A percentile compares a stretch with the other conserved stretches of the same genome.
phyloP scores from a whole-genome alignment of 2,888 invertebrate genomes.

The Agrochola lychnidis region DNA sequence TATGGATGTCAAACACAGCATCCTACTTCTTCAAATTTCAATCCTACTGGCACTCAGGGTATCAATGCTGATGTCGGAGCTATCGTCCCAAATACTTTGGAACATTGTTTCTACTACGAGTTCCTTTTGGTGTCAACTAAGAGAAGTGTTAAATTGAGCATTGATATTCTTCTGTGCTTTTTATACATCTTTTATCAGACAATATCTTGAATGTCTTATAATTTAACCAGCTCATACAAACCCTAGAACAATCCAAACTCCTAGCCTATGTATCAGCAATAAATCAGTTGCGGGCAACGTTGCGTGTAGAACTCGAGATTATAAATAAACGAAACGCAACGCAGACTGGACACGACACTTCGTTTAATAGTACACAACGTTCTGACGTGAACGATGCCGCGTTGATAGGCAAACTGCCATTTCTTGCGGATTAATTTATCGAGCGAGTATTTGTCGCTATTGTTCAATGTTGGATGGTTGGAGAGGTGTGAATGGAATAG shows the following conservation, averaged over 20 bases:
- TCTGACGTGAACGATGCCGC: slow-evolving; percentile 60
- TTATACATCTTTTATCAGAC: no score
- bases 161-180: not conserved
- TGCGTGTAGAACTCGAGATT: slow-evolving; percentile 68
- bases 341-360: slow-evolving; percentile 61
- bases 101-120: no score
- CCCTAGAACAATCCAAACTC: slow-evolving; percentile 56
- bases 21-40: not conserved
- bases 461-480: slow-evolving; percentile 47
- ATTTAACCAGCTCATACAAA: not conserved
- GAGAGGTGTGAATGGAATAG: slow-evolving; percentile 44
- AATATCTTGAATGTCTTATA: not conserved
- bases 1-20: not conserved
- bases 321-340: slow-evolving; percentile 74
- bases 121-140: not conserved
- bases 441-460: slow-evolving; percentile 61
- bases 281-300: slow-evolving; percentile 68
- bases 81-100: not conserved
- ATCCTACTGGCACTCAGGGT: no score
- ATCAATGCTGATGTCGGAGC: not conserved
- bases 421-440: slow-evolving; percentile 55
- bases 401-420: slow-evolving; percentile 58
- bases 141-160: not conserved
- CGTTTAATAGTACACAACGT: slow-evolving; percentile 66
- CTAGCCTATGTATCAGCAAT: slow-evolving; percentile 62